Evolutionary conservation across 2,888 invertebrate species (phyloP), one percentile per base, ranked within the genome.

Genomic region (Sicus ferrugineus): DNA sequence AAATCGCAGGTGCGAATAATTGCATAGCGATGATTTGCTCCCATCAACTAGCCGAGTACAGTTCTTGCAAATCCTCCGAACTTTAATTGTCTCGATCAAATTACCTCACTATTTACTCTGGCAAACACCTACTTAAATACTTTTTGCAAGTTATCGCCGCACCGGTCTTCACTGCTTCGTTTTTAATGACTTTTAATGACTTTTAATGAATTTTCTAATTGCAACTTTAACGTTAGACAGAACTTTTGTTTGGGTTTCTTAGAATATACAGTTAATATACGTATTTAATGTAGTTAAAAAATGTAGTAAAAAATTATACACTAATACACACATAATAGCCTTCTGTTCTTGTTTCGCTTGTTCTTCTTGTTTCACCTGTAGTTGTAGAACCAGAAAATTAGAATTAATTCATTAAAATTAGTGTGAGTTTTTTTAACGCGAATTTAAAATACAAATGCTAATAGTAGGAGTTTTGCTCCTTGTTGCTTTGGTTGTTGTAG

Each of bases 381-480:
- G n/a, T n/a, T 52, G 26, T 19, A 52, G 14, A n/a, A 21, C 3
- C 14, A 56, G 16, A 30, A 26, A 26, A 6, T 26, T 30, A 30
- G 3, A 56, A n/a, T 16, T 56, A 42, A 46, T 46, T 26, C 46
- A 63, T 48, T 48, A 42, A 63, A 63, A 48, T 63, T 26, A 48
- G 48, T 63, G 5, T 50, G 56, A 50, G 72, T 70, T 74, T 73
- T 70, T 72, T 68, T 74, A 73, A n/a, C n/a, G n/a, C 68, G 72
- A 73, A 67, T 70, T 68, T 70, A 66, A 31, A 66, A 30, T 68
- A n/a, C 61, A 70, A 64, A 64, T 72, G 63, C 66, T 72, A 71
- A 62, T 52, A 67, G 61, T 70, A 71, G 67, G 64, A 68, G 68
- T 68, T 34, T 69, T 67, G 69, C 64, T 59, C 67, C 54, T 54